phyloP scores from a whole-genome alignment of 2,797 vertebrate species.

The Myotis findleyi region DNA sequence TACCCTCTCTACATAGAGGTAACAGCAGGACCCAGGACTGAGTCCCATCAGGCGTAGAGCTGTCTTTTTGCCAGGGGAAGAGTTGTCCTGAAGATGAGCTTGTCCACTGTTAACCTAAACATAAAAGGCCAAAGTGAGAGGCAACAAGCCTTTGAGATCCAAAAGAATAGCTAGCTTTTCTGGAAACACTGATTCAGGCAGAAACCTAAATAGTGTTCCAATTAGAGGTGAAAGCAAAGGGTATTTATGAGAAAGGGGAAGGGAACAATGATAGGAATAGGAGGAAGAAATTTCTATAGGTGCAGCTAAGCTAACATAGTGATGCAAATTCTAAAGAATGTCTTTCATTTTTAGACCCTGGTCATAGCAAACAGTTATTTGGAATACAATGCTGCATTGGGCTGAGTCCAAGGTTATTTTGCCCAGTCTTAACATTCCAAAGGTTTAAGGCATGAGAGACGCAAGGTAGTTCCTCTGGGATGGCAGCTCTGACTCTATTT shows the following conservation, averaged over 20 bases:
- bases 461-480: background rate
- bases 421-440: background rate
- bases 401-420: background rate
- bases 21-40: background rate
- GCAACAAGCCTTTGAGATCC: background rate
- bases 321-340: background rate
- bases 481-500: background rate
- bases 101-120: background rate
- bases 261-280: background rate
- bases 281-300: background rate
- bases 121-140: background rate
- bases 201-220: background rate
- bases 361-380: background rate
- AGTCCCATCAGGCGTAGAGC: background rate
- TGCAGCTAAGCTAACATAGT: background rate
- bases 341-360: background rate
- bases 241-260: background rate
- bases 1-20: background rate
- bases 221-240: background rate
- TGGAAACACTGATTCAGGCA: background rate
- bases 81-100: constrained; percentile 9
- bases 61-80: background rate
- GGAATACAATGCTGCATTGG: background rate
- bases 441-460: background rate
- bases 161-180: background rate